A percentile compares a stretch with the other conserved stretches of the same genome.
These are phyloP conservation scores for Diarsia brunnea DNA, from an alignment of 2,888 invertebrate genomes.

Conservation along the genomic window DNA sequence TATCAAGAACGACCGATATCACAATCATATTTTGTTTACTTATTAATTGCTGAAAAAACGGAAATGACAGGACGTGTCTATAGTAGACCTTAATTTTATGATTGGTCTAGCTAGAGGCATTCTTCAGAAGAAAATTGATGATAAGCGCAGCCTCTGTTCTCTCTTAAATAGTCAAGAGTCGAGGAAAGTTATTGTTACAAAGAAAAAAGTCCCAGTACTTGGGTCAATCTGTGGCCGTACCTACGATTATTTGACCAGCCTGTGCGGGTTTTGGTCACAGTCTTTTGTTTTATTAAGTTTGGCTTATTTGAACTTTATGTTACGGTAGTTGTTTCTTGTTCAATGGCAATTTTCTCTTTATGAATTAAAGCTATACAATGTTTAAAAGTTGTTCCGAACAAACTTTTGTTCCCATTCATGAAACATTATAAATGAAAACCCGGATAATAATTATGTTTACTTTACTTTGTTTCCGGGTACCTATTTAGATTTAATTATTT, in stretches of 20 bases:
- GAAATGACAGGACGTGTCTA: too few relatives aligned
- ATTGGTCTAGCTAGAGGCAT: too few relatives aligned
- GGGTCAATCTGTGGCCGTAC: constrained; percentile 27
- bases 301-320: constrained; percentile 4
- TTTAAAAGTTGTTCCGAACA: not conserved
- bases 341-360: not conserved
- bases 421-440: not conserved
- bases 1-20: too few relatives aligned
- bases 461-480: not conserved
- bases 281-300: constrained; percentile 22
- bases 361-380: constrained; percentile 14
- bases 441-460: not conserved
- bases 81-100: too few relatives aligned
- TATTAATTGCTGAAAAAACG: too few relatives aligned
- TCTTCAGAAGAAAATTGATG: too few relatives aligned
- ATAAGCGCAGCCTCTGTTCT: too few relatives aligned
- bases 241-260: constrained; percentile 20
- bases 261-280: constrained; percentile 9
- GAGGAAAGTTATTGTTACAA: constrained; percentile 1
- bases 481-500: not conserved
- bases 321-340: constrained; percentile 20
- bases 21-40: too few relatives aligned
- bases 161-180: constrained; percentile 10
- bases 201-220: constrained; percentile 34
- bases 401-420: not conserved